Evolutionary conservation across 2,113 vertebrate species (phyloP).

Genomic region (Oncorhynchus kisutch): DNA sequence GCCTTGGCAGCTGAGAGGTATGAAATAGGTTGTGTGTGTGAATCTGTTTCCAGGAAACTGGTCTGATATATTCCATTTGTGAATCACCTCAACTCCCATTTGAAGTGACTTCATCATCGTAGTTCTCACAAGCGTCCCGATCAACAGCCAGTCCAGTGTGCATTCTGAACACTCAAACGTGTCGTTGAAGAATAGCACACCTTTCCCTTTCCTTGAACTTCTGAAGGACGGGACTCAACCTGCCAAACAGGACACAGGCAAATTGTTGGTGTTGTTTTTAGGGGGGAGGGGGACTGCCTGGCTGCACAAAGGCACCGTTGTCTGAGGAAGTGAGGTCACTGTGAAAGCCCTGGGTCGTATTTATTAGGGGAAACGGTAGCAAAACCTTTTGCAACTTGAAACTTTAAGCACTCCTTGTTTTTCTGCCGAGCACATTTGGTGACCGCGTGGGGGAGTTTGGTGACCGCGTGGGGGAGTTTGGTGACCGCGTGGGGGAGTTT

Average conservation of each 20-base stretch:
- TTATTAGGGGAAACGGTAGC: too few species aligned
- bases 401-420: too few species aligned
- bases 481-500: too few species aligned
- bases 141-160: not conserved
- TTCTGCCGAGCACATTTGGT: too few species aligned
- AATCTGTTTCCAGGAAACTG: not conserved
- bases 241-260: slow-evolving; percentile 22
- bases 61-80: not conserved
- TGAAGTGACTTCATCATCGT: too few species aligned
- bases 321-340: slow-evolving; percentile 24
- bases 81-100: too few species aligned
- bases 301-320: slow-evolving; percentile 37
- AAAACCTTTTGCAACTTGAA: too few species aligned
- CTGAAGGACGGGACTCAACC: not conserved
- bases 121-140: too few species aligned
- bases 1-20: not conserved
- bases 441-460: too few species aligned
- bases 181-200: not conserved
- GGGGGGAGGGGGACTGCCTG: not conserved
- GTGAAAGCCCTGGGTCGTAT: not conserved
- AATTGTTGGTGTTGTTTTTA: slow-evolving; percentile 26
- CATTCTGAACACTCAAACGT: not conserved
- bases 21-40: not conserved
- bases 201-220: slow-evolving; percentile 22
- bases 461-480: too few species aligned